Base-by-base conservation (phyloP, 2,797 vertebrate species). In the Chelonia mydas region DNA sequence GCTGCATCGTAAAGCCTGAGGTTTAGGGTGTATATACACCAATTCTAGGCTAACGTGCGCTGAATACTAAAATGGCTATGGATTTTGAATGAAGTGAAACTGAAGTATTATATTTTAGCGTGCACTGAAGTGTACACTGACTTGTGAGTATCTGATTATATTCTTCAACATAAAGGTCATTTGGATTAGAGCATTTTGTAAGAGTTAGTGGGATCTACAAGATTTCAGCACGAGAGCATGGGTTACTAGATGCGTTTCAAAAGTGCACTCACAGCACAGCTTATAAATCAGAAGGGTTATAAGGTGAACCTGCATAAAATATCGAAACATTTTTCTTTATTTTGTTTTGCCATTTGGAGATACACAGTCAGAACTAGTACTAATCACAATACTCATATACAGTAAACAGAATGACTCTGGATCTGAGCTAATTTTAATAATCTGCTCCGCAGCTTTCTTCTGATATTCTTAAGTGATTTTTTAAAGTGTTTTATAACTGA, bases 341-440 rank as follows among this genome's bases (percentile, higher is more conserved):
- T 19, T 68, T 17, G 33, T n/a, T 53, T 90, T n/a, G 6, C 19
- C 65, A 4, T 25, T 61, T 17, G 0, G 0, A 7, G 41, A 65
- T 11, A 50, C 2, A 84, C 31, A 16, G 15, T 21, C 19, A 68
- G 4, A 90, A 57, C 0, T 8, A 49, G 4, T 47, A 47, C 16
- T 7, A 5, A 23, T 57, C 80, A 1, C 17, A 78, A 89, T 0
- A 0, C 50, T 1, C 11, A n/a, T 5, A 81, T 12, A 53, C 11
- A 68, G 9, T 2, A 4, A 59, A 7, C 9, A 59, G 13, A 12
- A 61, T 25, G 19, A 81, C 15, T 31, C 11, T 45, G 61, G 41
- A 45, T 7, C 11, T 57, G 23, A 80, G 3, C 3, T 55, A 61
- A 7, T 81, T 86, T 84, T 47, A 89, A 91, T 37, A 89, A 74